These are phyloP conservation scores for Drosophila littoralis DNA, from an alignment of 1,140 invertebrate genomes.

Conservation along the genomic window DNA sequence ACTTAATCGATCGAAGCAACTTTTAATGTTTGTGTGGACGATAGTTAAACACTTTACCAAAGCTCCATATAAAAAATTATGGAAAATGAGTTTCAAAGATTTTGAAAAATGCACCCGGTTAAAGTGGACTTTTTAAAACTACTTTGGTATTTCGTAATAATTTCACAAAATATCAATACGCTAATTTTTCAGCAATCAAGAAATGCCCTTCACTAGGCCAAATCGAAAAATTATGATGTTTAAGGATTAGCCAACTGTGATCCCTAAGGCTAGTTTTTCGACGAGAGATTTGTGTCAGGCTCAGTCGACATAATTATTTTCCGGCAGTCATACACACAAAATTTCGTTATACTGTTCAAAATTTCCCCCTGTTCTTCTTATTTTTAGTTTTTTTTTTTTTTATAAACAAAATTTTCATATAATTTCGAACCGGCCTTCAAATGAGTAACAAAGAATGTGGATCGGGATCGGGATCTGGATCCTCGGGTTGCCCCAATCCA, in stretches of 20 bases:
- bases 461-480: not conserved
- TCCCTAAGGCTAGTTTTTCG: not conserved
- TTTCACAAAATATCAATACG: no score
- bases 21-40: no score
- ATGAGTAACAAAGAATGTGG: slow-evolving; percentile 22
- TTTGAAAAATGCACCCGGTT: no score
- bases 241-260: slow-evolving; percentile 9
- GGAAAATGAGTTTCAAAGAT: no score
- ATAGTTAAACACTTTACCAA: no score
- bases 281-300: not conserved
- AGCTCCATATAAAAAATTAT: no score
- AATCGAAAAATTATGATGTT: not conserved
- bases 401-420: not conserved
- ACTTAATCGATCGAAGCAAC: no score
- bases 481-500: slow-evolving; percentile 39
- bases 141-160: no score
- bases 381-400: not conserved
- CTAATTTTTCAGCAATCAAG: no score
- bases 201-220: not conserved
- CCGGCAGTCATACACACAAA: not conserved
- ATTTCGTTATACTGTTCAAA: slow-evolving; percentile 15
- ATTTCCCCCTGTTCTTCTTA: slow-evolving; percentile 15
- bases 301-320: slow-evolving; percentile 12
- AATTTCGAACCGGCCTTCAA: not conserved
- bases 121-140: no score